Base-by-base conservation (phyloP, 2,113 vertebrate species). In the Cettia cetti region DNA sequence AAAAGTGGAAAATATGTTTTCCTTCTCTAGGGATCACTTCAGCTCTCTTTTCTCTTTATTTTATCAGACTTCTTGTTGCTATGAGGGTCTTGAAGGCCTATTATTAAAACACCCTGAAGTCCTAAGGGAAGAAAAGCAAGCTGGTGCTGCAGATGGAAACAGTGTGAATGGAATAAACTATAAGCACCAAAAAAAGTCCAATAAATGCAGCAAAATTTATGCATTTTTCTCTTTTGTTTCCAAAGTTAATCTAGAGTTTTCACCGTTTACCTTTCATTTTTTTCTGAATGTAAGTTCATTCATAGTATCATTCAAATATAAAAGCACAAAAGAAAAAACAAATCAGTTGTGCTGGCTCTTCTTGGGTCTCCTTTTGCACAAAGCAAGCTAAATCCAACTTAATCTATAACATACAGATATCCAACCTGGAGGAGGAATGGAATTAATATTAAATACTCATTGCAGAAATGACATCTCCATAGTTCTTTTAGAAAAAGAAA, bases 91-190 rank as follows among this genome's bases (percentile, higher is more conserved):
- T 87, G 88, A 66, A 96, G 66, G 64, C 52, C 83, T 97, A 88
- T 97, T 98, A 97, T 97, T 97, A 95, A 98, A 97, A 94, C 77
- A 95, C 87, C 72, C 90, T 83, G 90, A 90, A 96, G 91, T 97
- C 97, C 97, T 96, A 82, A 92, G 94, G 95, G 97, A 96, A 97
- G 84, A 84, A 92, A 96, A 94, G 92, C 95, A 98, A 97, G 91
- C 97, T 98, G 98, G 83, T 91, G 89, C 89, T 92, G 45, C 96
- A 97, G 96, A 98, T 97, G 97, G 94, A 77, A 97, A 40, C 64
- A 85, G 54, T 91, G 79, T 94, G 95, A 95, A 92, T 14, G 50
- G 81, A 96, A 95, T 95, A 79, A 94, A 49, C 61, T 92, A 59
- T 79, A 90, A 96, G 26, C 16, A 92, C 57, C 26, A 90, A 74